phyloP scores from a whole-genome alignment of 2,888 invertebrate species.

The Phyllotreta cruciferae region DNA sequence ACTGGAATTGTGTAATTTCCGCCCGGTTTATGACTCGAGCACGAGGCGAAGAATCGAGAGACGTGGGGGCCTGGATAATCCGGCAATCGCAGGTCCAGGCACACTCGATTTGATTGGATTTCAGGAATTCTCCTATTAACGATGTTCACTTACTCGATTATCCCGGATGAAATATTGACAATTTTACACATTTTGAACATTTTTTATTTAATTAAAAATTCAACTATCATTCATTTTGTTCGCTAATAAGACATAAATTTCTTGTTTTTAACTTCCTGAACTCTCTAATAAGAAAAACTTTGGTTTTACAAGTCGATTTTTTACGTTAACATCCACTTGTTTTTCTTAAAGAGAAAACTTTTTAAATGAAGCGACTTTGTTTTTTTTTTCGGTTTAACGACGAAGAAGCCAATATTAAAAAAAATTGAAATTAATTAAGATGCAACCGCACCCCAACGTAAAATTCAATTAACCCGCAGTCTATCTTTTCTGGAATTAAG shows the following conservation, averaged over 20 bases:
- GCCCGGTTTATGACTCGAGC: slow-evolving; percentile 52
- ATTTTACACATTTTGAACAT: slow-evolving; percentile 6
- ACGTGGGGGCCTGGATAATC: slow-evolving; percentile 38
- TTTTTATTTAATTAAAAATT: neutral
- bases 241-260: neutral
- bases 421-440: neutral
- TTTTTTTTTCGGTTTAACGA: no score
- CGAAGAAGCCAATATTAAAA: no score
- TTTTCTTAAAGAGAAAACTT: no score
- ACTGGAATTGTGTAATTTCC: slow-evolving; percentile 58
- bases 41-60: slow-evolving; percentile 35
- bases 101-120: slow-evolving; percentile 59
- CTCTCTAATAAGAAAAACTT: no score
- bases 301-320: no score
- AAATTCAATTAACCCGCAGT: slow-evolving; percentile 14
- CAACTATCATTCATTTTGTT: no score
- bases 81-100: slow-evolving; percentile 50
- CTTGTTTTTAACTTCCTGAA: neutral
- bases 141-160: slow-evolving; percentile 40
- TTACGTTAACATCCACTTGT: no score
- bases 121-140: slow-evolving; percentile 54
- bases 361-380: no score
- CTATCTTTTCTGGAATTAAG: slow-evolving; percentile 12
- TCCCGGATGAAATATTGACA: slow-evolving; percentile 25
- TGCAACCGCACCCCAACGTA: slow-evolving; percentile 2